Base-by-base conservation (phyloP, 1,140 invertebrate genomes). In the Drusus annulatus region DNA sequence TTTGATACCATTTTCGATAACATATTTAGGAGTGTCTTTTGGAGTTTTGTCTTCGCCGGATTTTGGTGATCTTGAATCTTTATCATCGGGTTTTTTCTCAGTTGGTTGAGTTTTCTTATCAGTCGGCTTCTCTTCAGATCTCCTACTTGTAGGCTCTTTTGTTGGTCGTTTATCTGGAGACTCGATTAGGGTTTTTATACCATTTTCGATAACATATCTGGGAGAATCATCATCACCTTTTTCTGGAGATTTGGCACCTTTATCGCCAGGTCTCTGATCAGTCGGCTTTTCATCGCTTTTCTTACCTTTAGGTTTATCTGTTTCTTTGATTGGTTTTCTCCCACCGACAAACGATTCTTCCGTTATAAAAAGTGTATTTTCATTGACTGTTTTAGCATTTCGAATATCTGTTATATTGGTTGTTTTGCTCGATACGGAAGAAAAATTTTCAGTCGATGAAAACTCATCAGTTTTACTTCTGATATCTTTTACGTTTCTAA, bases 1-100 rank as follows among this genome's bases (percentile, higher is more conserved):
- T 79, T 50, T 79, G 2, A 73, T 73, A 60, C 78, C 78, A 73
- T 79, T 79, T 73, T 79, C 78, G 31, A 79, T 79, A 16, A 79
- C 56, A n/a, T 79, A 73, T n/a, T 28, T 75, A 3, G 60, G 25
- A 17, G 21, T 19, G 7, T 76, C 74, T 4, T 31, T 17, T 25
- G 3, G 28, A 23, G 17, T 23, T 25, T 25, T 15, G 0, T 63
- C 23, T 13, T 63, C 23, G 13, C 19, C 15, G 19, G 8, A 1
- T 45, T 45, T 45, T 56, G 54, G n/a, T 21, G n/a, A 21, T 56
- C 16, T 56, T 7, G 60, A 31, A 17, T 31, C 31, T 45, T 31
- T 45, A 17, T 31, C 52, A 31, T n/a, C 36, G 3, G 23, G 19
- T 31, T 76, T 60, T 8, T 68, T 68, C 16, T 68, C 56, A n/a